phyloP scores from a whole-genome alignment of 1,140 invertebrate species.

The Luehdorfia chinensis region DNA sequence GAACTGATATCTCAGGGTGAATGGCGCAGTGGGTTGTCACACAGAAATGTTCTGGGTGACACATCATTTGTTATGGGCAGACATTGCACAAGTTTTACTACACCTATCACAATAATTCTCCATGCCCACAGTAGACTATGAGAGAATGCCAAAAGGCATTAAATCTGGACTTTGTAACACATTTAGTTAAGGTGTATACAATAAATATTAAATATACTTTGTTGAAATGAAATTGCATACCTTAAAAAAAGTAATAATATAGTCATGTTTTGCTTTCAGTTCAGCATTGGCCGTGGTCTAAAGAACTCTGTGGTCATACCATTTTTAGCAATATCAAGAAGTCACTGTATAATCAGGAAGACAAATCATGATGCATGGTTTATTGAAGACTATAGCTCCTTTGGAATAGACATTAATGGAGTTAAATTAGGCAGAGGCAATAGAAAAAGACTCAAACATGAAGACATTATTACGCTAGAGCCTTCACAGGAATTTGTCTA shows the following conservation, averaged over 20 bases:
- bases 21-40: too few relatives aligned
- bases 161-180: too few relatives aligned
- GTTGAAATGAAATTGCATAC: slow-evolving; percentile 1
- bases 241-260: too few relatives aligned
- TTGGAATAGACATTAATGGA: slow-evolving; percentile 72
- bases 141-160: too few relatives aligned
- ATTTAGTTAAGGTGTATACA: too few relatives aligned
- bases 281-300: slow-evolving; percentile 71
- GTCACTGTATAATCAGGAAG: slow-evolving; percentile 72
- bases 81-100: too few relatives aligned
- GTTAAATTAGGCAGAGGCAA: slow-evolving; percentile 48
- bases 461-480: slow-evolving; percentile 75
- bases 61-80: too few relatives aligned
- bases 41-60: too few relatives aligned
- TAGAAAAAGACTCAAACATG: slow-evolving; percentile 44
- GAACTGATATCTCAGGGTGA: too few relatives aligned
- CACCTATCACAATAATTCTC: too few relatives aligned
- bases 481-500: slow-evolving; percentile 65
- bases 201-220: neutral
- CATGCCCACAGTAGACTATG: too few relatives aligned
- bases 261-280: slow-evolving; percentile 54
- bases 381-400: slow-evolving; percentile 73
- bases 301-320: slow-evolving; percentile 70
- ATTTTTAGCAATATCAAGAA: slow-evolving; percentile 73
- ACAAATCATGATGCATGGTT: slow-evolving; percentile 39